phyloP scores from a whole-genome alignment of 2,797 vertebrate species.

The Jordanella pulchra region DNA sequence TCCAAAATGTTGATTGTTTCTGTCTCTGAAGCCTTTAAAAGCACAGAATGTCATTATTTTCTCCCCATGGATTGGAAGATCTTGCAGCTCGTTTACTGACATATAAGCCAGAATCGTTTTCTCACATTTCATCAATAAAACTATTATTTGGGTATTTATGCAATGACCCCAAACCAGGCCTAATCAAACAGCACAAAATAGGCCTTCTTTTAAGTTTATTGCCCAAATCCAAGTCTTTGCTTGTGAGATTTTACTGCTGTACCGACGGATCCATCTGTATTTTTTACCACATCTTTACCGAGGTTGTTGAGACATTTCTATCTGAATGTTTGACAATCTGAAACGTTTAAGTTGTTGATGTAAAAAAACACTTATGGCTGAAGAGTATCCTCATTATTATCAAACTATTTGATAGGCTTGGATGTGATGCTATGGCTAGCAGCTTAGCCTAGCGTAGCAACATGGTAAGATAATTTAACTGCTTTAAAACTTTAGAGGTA shows the following conservation, averaged over 20 bases:
- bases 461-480: neutral
- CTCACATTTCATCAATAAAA: no score
- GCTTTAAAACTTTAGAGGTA: neutral
- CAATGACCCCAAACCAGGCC: no score
- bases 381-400: neutral
- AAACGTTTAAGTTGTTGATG: neutral
- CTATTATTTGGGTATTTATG: no score
- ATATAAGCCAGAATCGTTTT: no score
- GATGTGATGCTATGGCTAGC: neutral
- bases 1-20: no score
- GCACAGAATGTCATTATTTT: no score
- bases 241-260: neutral
- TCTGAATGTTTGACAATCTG: neutral
- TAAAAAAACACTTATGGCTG: neutral
- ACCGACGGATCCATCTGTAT: neutral
- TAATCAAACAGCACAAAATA: no score
- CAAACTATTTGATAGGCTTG: neutral
- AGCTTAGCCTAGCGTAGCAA: slow-evolving; percentile 9
- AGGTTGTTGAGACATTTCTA: neutral
- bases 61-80: no score
- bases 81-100: no score
- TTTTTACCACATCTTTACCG: slow-evolving; percentile 3
- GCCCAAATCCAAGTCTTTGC: neutral
- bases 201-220: neutral
- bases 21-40: no score